These are phyloP conservation scores for Tenthredo notha DNA, from an alignment of 2,888 invertebrate genomes.

Conservation along the genomic window DNA sequence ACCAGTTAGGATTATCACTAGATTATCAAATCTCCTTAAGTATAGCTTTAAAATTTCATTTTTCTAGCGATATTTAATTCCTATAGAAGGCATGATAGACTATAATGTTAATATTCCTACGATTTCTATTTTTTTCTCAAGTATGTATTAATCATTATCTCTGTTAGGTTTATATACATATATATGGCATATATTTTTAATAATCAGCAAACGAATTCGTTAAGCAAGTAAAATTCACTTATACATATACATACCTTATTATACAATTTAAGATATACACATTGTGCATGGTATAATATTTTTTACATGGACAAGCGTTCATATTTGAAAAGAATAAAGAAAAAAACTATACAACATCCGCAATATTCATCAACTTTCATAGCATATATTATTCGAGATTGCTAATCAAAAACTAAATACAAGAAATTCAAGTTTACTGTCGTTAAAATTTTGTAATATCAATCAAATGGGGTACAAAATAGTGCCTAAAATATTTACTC, in stretches of 20 bases:
- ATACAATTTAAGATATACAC: neutral
- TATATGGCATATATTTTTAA: neutral
- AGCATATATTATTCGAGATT: neutral
- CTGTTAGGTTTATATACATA: constrained; percentile 31
- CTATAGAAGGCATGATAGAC: constrained; percentile 46
- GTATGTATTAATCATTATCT: neutral
- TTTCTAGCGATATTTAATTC: constrained; percentile 26
- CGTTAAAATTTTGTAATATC: neutral
- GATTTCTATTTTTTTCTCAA: constrained; percentile 1
- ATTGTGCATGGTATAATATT: constrained; percentile 36
- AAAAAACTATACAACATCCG: neutral
- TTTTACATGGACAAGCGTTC: neutral
- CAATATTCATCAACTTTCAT: neutral
- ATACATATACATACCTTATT: neutral
- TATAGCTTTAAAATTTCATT: neutral
- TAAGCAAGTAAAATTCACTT: neutral
- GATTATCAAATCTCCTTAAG: neutral
- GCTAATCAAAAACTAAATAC: neutral
- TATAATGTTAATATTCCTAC: constrained; percentile 21
- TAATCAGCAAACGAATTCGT: neutral
- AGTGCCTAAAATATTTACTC: neutral
- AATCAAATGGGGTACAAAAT: neutral
- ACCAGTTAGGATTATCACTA: neutral
- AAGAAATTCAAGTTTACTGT: neutral
- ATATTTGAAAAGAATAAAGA: neutral